Base-by-base conservation (phyloP, 2,888 invertebrate species). In the Osedax frankpressi region DNA sequence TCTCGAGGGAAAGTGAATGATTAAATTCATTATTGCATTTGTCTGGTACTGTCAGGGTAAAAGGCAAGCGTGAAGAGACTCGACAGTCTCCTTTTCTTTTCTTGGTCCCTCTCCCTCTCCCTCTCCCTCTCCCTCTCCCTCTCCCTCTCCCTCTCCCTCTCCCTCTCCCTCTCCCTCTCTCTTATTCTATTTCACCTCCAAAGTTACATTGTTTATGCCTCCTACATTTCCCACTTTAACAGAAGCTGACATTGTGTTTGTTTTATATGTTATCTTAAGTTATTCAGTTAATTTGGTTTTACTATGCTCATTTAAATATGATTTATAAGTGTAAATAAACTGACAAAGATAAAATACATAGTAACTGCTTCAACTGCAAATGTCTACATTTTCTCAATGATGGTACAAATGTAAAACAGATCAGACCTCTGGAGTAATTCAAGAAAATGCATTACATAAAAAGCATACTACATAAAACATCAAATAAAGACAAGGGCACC, bases 261-360 rank as follows among this genome's bases (percentile, higher is more conserved):
- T 62, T 62, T 62, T 11, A 6, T 2, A 2, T 62, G 3, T 62
- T 62, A 62, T 62, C 14, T 62, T 62, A 3, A 62, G 6, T 62
- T n/a, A n/a, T n/a, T n/a, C n/a, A n/a, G 63, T 62, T 62, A 62
- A 3, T 62, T 62, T 62, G 63, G 6, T 62, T 62, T n/a, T 2
- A 3, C 62, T 62, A 62, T 62, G 63, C 14, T 62, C 60, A 60
- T 62, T 62, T 62, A 62, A 11, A 62, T 62, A 62, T 62, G 63
- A 62, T 62, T 62, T 62, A 62, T 62, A 3, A 11, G 63, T 62
- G 63, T 62, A 62, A 62, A 62, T 62, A 62, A 62, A 62, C 63
- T 62, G 14, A 62, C 14, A 62, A 62, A 62, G 63, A 62, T 11
- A 62, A 62, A 62, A 62, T 3, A 62, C 14, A n/a, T 14, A n/a